Conservation (phyloP, 2,888 invertebrate species). For the Actias luna region DNA sequence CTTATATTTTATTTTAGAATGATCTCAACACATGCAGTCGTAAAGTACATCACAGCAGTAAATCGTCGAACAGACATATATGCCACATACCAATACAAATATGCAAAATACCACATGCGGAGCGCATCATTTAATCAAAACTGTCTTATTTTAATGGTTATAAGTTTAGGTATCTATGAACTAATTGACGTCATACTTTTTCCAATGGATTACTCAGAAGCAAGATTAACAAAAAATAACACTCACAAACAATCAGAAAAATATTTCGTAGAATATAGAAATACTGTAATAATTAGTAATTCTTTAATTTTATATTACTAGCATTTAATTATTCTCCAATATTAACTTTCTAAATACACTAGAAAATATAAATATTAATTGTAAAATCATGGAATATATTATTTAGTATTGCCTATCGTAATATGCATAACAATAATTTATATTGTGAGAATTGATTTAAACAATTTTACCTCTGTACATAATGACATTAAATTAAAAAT, state of each 20-base stretch:
- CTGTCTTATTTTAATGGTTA: background rate
- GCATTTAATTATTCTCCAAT: background rate
- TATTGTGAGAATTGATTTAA: too few species aligned
- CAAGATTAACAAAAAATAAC: background rate
- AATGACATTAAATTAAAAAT: background rate
- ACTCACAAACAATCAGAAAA: background rate
- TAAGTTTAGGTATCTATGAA: background rate
- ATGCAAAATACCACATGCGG: background rate
- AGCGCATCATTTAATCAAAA: background rate
- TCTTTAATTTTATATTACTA: background rate
- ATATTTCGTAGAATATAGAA: background rate
- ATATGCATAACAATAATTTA: background rate
- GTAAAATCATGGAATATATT: too few species aligned
- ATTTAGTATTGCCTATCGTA: too few species aligned
- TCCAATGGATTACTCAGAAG: background rate
- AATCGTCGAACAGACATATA: background rate
- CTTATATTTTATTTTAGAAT: background rate
- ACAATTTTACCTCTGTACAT: background rate
- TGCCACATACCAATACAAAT: background rate
- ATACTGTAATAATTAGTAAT: background rate
- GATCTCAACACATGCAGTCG: conserved; percentile 8
- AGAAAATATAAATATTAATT: background rate
- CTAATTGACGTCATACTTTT: background rate
- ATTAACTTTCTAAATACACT: background rate
- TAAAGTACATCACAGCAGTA: too few species aligned